Evolutionary conservation across 2,888 invertebrate species (phyloP).

Genomic region (Ochropleura leucogaster): DNA sequence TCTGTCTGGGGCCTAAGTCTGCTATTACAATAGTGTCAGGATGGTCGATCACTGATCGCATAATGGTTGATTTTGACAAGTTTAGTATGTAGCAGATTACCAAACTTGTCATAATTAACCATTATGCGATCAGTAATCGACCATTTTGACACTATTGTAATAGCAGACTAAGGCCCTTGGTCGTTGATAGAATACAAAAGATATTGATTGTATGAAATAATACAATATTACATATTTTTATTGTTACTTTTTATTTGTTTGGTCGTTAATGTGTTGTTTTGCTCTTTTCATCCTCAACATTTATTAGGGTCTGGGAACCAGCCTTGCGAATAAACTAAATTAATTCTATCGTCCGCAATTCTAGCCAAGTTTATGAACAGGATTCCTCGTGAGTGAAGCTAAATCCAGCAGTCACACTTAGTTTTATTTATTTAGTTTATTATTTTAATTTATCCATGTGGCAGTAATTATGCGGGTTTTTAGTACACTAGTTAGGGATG

Average conservation of each 20-base stretch:
- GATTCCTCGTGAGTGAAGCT: slow-evolving; percentile 8
- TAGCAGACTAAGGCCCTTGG: too few relatives aligned
- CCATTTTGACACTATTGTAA: too few relatives aligned
- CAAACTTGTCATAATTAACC: too few relatives aligned
- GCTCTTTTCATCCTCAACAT: not conserved
- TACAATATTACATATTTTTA: not conserved
- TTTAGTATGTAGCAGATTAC: too few relatives aligned
- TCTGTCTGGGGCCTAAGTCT: too few relatives aligned
- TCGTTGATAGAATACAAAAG: not conserved
- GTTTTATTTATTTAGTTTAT: slow-evolving; percentile 14
- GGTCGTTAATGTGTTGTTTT: not conserved
- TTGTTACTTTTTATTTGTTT: too few relatives aligned
- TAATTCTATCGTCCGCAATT: not conserved
- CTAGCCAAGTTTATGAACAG: slow-evolving; percentile 15
- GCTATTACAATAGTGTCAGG: too few relatives aligned
- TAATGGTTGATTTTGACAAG: too few relatives aligned
- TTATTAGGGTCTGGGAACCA: too few relatives aligned
- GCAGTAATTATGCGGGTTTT: slow-evolving; percentile 8
- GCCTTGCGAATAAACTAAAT: slow-evolving; percentile 9
- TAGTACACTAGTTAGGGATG: not conserved
- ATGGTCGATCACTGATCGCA: too few relatives aligned
- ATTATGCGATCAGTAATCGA: too few relatives aligned
- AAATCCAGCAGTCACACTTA: not conserved
- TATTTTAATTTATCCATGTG: slow-evolving; percentile 25
- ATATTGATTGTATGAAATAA: not conserved